Base-by-base conservation (phyloP, 1,140 invertebrate genomes). In the Olivierus martensii region DNA sequence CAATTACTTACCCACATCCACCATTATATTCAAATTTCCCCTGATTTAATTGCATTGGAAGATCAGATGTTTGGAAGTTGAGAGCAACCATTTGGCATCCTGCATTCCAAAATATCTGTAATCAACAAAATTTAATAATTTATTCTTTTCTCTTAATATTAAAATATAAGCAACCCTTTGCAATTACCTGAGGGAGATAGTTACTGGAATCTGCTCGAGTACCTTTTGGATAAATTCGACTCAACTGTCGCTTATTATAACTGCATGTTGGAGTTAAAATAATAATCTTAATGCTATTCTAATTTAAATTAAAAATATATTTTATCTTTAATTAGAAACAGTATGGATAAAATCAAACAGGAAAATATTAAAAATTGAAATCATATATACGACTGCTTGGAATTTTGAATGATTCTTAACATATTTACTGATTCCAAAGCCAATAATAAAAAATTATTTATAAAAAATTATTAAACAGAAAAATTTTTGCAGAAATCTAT, bases 11-110 rank as follows among this genome's bases (percentile, higher is more conserved):
- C 72, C 73, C 74, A 63, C 91, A 93, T 66, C 96, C 96, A 66
- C 96, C 95, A 61, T 77, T 77, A 59, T 79, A 79, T 69, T 99
- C 96, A 73, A 99, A 99, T 77, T 99, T 99, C 57, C 96, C 96
- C 75, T 98, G 93, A 73, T 99, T 99, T 52, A 99, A 73, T 73
- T 99, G 96, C 93, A 99, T 98, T 14, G 93, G 93, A 54, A 99
- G 73, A 76, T 99, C 96, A 14, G 94, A 83, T 14, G 95, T 99
- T 79, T 99, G 96, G 73, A 99, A 99, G 74, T 99, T 99, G n/a
- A 99, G 74, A 0, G 96, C 94, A 9, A 99, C 95, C 95, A 99
- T 98, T 64, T 85, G 82, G 63, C 80, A 84, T n/a, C 83, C 83
- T 36, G 81, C 80, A 69, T 85, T 85, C 82, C 83, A 85, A 62